A percentile compares a stretch with the other conserved stretches of the same genome.
Evolutionary conservation across 2,797 vertebrate species (phyloP).

Genomic region (Distichodus sexfasciatus): DNA sequence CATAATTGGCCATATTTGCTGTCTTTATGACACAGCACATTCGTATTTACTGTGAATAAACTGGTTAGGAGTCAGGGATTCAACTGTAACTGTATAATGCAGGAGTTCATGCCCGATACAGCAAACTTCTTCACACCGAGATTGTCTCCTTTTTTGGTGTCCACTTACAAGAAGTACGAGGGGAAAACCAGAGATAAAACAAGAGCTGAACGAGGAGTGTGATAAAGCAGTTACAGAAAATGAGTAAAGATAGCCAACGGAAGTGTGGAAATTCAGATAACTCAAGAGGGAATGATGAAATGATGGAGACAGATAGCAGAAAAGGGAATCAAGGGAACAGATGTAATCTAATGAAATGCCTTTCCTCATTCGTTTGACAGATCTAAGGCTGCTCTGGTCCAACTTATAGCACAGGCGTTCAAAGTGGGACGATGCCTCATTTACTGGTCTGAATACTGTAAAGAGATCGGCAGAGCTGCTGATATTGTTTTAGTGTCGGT

Average conservation of each 20-base stretch:
- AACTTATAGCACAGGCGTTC: slow-evolving; percentile 20
- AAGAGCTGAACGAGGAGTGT: background rate
- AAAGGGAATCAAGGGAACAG: slow-evolving; percentile 9
- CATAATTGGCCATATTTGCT: slow-evolving; percentile 2
- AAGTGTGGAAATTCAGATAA: slow-evolving; percentile 13
- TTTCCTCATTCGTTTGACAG: slow-evolving; percentile 17
- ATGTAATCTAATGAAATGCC: slow-evolving; percentile 25
- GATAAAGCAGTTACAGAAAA: background rate
- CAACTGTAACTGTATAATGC: background rate
- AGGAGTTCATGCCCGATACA: background rate
- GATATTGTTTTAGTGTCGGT: too few relatives aligned
- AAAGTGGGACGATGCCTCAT: slow-evolving; percentile 8
- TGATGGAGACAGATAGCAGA: slow-evolving; percentile 22
- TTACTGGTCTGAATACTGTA: background rate
- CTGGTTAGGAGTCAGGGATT: background rate
- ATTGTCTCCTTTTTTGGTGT: background rate
- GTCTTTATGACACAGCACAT: background rate
- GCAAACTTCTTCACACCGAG: background rate
- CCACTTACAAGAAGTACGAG: background rate
- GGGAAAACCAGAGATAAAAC: background rate
- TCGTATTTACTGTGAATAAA: background rate
- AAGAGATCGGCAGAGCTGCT: background rate
- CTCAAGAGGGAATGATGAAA: slow-evolving; percentile 31
- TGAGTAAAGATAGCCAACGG: slow-evolving; percentile 9
- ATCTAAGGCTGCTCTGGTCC: background rate